Base-by-base conservation (phyloP, 92 coral and sea anemone genomes). In the Diadumene lineata region DNA sequence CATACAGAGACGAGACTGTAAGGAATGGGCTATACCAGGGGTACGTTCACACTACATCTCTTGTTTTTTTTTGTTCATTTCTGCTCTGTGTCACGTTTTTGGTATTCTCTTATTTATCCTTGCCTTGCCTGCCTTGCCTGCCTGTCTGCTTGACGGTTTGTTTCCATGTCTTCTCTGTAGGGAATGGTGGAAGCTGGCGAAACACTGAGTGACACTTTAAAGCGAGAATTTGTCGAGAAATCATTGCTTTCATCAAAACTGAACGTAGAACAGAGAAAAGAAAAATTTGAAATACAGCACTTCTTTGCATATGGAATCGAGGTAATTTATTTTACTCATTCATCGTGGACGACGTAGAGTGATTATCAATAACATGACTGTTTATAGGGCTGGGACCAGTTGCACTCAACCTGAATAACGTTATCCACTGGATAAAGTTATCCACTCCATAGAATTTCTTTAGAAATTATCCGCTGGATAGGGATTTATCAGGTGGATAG, bases 11-110 rank as follows among this genome's bases (percentile, higher is more conserved):
- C 67, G 65, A 43, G 96, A 89, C 81, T 82, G 60, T 38, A 58
- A 77, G 57, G 88, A 89, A 23, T 86, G 96, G 96, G 89, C 91
- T 1, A 64, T 89, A 69, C 96, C 96, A 34, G 96, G 91, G 65
- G 96, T 89, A 65, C 50, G 94, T 77, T 26, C 51, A 7, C 22
- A 8, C 22, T 55, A 23, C 34, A n/a, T n/a, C n/a, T n/a, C n/a
- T n/a, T n/a, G n/a, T n/a, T n/a, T n/a, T n/a, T n/a, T n/a, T n/a
- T n/a, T n/a, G n/a, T n/a, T n/a, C n/a, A n/a, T n/a, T n/a, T n/a
- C n/a, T n/a, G n/a, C n/a, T n/a, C n/a, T n/a, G n/a, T n/a, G n/a
- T n/a, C n/a, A n/a, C n/a, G n/a, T n/a, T n/a, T n/a, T n/a, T n/a
- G n/a, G n/a, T n/a, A n/a, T n/a, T n/a, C n/a, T n/a, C n/a, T n/a